These are phyloP conservation scores for Cephus nigrinus DNA, from an alignment of 2,888 invertebrate genomes.

Conservation along the genomic window DNA sequence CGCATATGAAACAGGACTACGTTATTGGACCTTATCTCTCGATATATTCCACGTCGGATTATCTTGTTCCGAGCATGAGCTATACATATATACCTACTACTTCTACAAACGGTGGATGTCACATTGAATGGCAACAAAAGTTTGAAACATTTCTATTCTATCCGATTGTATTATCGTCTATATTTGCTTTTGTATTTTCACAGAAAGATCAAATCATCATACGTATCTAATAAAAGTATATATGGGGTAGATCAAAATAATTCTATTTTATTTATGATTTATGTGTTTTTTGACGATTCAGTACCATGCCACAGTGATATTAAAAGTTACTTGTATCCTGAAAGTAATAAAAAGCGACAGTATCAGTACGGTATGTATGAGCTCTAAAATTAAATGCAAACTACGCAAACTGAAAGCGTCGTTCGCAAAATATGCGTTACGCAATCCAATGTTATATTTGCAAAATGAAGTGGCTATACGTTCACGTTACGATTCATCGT, in stretches of 20 bases:
- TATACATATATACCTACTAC: neutral
- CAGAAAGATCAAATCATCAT: neutral
- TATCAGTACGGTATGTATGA: neutral
- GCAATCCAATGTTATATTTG: neutral
- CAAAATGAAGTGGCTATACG: neutral
- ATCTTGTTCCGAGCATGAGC: neutral
- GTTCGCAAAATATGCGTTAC: neutral
- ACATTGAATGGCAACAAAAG: neutral
- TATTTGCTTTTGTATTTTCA: neutral
- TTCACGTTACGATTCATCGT: neutral
- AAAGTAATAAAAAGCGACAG: neutral
- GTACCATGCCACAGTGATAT: neutral
- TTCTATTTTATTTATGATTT: neutral
- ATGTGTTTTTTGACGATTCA: neutral
- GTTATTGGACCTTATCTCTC: neutral
- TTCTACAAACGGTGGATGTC: neutral
- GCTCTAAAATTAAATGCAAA: neutral
- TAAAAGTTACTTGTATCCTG: neutral
- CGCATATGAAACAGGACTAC: conserved; percentile 9
- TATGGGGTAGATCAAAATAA: neutral
- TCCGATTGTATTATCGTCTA: neutral
- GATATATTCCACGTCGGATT: conserved; percentile 4
- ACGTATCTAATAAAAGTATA: neutral
- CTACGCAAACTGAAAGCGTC: neutral
- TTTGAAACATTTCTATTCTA: neutral